Evolutionary conservation across 2,888 invertebrate genomes (phyloP), one percentile per base, ranked within the genome.

Genomic region (Boloria euphrosyne): DNA sequence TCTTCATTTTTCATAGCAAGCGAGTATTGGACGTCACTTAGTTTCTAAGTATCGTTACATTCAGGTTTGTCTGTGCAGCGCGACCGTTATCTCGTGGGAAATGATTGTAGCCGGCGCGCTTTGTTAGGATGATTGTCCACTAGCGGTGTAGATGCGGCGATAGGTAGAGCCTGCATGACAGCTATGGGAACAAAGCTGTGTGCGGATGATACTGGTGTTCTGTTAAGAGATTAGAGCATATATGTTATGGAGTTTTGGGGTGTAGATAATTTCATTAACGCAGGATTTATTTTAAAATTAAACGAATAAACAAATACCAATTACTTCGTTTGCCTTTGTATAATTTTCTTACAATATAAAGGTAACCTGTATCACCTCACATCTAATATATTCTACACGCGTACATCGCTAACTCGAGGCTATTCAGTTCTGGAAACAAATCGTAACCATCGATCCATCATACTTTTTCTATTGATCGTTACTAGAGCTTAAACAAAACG

Each of bases 111-210:
- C 86, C 81, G 85, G 86, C 81, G 81, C 85, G 86, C 90, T 91
- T 92, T 92, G 91, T 91, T 92, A 90, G 87, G 90, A 86, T 87
- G 90, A 90, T 89, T 91, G 91, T 92, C 90, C 91, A 90, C 90
- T 80, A 81, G 85, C 84, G 84, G 85, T 84, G 87, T 88, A 91
- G 91, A 91, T 91, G 87, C 77, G 79, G 80, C 86, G 91, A 91
- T 92, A 92, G 83, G 80, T 79, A 78, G 80, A 73, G 76, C 72
- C 68, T 77, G 80, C 82, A 83, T 89, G 90, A 91, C 90, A 90
- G 89, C 85, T 85, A 86, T 90, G 91, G 91, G 91, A 92, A 91
- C 82, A 78, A 75, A 78, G 79, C 82, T 82, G 82, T 84, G 83
- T 76, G 75, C 77, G 78, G 81, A 81, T 81, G 79, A 81, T 79